Evolutionary conservation across 2,888 invertebrate species (phyloP), one percentile per base, ranked within the genome.

Genomic region (Trissoscelio sp.): DNA sequence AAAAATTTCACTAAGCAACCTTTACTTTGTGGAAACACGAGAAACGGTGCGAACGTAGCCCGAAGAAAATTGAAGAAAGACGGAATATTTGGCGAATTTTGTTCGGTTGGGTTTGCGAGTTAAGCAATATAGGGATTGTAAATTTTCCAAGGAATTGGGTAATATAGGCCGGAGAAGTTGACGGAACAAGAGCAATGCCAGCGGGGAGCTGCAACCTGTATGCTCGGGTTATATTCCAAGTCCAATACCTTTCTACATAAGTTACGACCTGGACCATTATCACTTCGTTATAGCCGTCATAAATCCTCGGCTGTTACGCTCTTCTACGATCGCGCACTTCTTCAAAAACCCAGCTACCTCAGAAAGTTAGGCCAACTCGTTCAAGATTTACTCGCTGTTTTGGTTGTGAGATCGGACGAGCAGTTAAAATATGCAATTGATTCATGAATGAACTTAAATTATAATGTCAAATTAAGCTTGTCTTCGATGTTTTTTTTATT

Each of bases 231-330:
- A 85, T 85, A 85, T 85, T 85, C 82, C 66, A 9, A 75, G 66
- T 66, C 83, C 85, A 82, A 88, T 83, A 85, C 83, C 84, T 82
- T 73, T 74, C 81, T 73, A 80, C 84, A 82, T 89, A 88, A 89
- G 85, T 89, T 88, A 88, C 86, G 87, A 86, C 86, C 86, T 66
- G 84, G 86, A 82, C 88, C 87, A 90, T 90, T 90, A 90, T 90
- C 90, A 89, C 88, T 89, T 89, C 85, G 90, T 91, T 90, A 90
- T 88, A 84, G 86, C 85, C 84, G 84, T 85, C 89, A 88, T 90
- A 89, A 91, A 90, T 91, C 85, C 81, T 85, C 79, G 67, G 85
- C 86, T 85, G 87, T 88, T 89, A 84, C 86, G 84, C 79, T 84
- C 58, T 81, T 81, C 80, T 80, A 81, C 83, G 79, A 84, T 81